phyloP scores from a whole-genome alignment of 1,140 invertebrate species.

The Drosophila sturtevanti region DNA sequence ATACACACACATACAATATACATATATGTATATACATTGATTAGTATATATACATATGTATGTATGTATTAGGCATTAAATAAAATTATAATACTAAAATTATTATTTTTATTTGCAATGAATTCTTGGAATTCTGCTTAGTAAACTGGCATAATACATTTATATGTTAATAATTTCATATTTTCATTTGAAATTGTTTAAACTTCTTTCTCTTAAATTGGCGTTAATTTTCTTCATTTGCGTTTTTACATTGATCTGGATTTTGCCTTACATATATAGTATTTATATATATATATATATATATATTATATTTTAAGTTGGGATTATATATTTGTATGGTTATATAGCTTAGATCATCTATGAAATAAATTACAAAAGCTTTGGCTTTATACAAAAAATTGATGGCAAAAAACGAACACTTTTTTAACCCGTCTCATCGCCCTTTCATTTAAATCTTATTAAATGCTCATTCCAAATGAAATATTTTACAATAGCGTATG shows the following conservation, averaged over 20 bases:
- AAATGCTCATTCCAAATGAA: conserved; percentile 30
- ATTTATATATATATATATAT: conserved; percentile 23
- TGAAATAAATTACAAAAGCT: conserved; percentile 81
- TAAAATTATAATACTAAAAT: conserved; percentile 57
- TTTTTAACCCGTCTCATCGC: neutral
- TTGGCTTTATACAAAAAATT: conserved; percentile 69
- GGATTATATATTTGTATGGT: conserved; percentile 6
- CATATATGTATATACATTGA: too few species aligned
- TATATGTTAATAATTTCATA: neutral
- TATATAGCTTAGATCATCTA: conserved; percentile 58
- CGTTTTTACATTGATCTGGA: conserved; percentile 64
- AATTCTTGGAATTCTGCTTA: conserved; percentile 68
- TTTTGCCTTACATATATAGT: conserved; percentile 43
- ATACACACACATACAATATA: conserved; percentile 43
- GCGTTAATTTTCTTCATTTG: conserved; percentile 75
- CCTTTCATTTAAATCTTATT: neutral
- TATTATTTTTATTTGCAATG: conserved; percentile 21
- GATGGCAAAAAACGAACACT: neutral
- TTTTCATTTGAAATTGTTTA: conserved; percentile 6
- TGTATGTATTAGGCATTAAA: conserved; percentile 29
- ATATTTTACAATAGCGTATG: conserved; percentile 69
- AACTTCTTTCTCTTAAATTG: conserved; percentile 64
- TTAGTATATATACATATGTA: conserved; percentile 24
- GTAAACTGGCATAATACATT: conserved; percentile 3
- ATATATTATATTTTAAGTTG: conserved; percentile 13